These are phyloP conservation scores for Cichlasoma orientale DNA, from an alignment of 2,797 vertebrate species.

Conservation along the genomic window DNA sequence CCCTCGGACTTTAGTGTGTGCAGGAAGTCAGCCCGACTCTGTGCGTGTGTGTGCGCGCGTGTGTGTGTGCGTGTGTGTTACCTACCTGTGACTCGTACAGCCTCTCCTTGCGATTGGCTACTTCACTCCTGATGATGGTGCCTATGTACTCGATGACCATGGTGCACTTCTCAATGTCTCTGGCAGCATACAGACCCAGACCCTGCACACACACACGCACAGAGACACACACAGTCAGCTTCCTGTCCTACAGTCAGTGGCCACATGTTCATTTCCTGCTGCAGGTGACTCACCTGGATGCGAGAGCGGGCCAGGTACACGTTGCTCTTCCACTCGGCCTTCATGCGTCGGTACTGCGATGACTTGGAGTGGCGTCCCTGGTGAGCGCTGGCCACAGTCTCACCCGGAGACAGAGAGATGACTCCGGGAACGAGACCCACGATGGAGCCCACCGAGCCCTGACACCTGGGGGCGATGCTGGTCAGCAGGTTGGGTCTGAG, in stretches of 20 bases:
- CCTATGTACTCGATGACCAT: slow-evolving; percentile 99
- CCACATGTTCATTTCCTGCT: neutral
- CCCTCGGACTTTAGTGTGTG: no score
- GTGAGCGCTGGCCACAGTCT: slow-evolving; percentile 83
- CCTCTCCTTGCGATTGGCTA: slow-evolving; percentile 95
- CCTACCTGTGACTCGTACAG: slow-evolving; percentile 94
- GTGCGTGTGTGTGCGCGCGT: no score
- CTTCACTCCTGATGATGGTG: slow-evolving; percentile 95
- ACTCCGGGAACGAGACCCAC: slow-evolving; percentile 72
- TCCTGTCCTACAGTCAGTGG: neutral
- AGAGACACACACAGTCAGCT: neutral
- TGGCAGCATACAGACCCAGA: slow-evolving; percentile 94
- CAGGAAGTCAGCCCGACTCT: neutral
- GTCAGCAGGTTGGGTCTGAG: slow-evolving; percentile 91
- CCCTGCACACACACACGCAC: slow-evolving; percentile 78
- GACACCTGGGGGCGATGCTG: slow-evolving; percentile 86
- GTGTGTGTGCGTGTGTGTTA: neutral
- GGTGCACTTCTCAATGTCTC: slow-evolving; percentile 98
- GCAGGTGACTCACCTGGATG: slow-evolving; percentile 88
- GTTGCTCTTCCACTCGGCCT: slow-evolving; percentile 96
- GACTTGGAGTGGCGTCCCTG: slow-evolving; percentile 98
- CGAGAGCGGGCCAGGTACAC: slow-evolving; percentile 96
- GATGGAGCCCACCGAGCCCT: slow-evolving; percentile 78
- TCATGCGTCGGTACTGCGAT: slow-evolving; percentile 96
- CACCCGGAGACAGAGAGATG: slow-evolving; percentile 70